These are phyloP conservation scores for Melitaea cinxia DNA, from an alignment of 1,140 invertebrate species.

Conservation along the genomic window DNA sequence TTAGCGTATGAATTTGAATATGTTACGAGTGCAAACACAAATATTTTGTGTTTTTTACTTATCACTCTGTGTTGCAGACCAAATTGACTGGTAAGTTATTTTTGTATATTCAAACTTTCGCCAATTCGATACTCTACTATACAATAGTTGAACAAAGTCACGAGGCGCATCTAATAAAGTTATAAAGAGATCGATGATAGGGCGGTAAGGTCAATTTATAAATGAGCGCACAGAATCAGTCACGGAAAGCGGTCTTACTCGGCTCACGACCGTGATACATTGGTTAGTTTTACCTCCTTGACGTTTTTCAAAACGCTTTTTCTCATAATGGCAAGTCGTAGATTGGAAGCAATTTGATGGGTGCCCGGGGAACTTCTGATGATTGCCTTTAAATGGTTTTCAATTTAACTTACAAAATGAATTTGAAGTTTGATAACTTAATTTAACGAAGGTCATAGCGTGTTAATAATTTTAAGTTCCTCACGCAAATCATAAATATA, in stretches of 20 bases:
- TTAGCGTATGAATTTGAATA: too few species aligned
- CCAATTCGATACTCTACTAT: too few species aligned
- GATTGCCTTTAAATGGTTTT: slow-evolving; percentile 69
- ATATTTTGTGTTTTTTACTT: too few species aligned
- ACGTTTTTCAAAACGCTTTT: slow-evolving; percentile 60
- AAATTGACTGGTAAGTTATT: too few species aligned
- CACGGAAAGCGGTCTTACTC: slow-evolving; percentile 34
- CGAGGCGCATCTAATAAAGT: too few species aligned
- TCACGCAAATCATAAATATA: not conserved
- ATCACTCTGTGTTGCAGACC: too few species aligned
- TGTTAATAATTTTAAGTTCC: slow-evolving; percentile 8
- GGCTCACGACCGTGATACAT: slow-evolving; percentile 57
- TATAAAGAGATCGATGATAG: slow-evolving; percentile 2
- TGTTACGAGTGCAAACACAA: too few species aligned
- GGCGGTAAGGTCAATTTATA: slow-evolving; percentile 65
- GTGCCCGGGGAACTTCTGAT: slow-evolving; percentile 47
- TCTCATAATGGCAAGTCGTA: slow-evolving; percentile 53
- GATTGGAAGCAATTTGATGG: slow-evolving; percentile 51
- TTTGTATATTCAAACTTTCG: too few species aligned
- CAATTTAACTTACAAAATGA: slow-evolving; percentile 58
- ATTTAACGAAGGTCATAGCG: slow-evolving; percentile 40
- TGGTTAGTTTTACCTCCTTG: slow-evolving; percentile 54
- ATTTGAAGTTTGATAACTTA: slow-evolving; percentile 61
- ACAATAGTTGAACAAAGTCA: too few species aligned
- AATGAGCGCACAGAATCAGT: slow-evolving; percentile 61